Evolutionary conservation across 2,797 vertebrate species (phyloP), one percentile per base, ranked within the genome.

Genomic region (Paratrypauchen microcephalus): DNA sequence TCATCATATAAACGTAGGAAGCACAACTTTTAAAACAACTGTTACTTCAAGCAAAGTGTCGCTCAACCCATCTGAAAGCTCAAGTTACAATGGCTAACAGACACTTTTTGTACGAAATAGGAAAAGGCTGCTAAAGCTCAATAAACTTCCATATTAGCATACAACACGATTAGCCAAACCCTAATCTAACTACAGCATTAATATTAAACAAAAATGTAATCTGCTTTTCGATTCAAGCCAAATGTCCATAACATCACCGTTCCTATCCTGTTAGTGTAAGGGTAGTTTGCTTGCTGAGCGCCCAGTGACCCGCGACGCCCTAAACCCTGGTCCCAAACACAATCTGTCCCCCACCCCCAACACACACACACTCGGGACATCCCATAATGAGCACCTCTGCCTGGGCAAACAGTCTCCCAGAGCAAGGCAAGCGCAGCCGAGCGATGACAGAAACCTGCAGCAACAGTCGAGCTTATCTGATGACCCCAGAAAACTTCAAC

Each of bases 251-350:
- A 48, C 41, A 64, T 16, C 23, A 5, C 39, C 6, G 7, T 16
- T 6, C 6, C 15, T 19, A 64, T 24, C 61, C 41, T 18, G 16
- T 63, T 45, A 21, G 39, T 3, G 45, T 24, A 63, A 12, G 36
- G 21, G 6, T 16, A 45, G 45, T 75, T 81, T 81, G 81, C 77
- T 75, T 79, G 72, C 78, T 85, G 76, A 86, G 68, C 68, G 72
- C 71, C 77, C 77, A 2, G 1, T 91, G 89, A 92, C 87, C 89
- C 90, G 76, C 65, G 69, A 86, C 79, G 84, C 68, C 86, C 71
- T 68, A 52, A 81, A 70, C 56, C 77, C 70, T 13, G 13, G 78
- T 75, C 79, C 77, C 59, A 69, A 83, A 82, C 72, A 70, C 72
- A 30, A 59, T 73, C 73, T 76, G 74, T 36, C 69, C 68, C 59